Evolutionary conservation across 35 echinoderm and acorn worm species (phyloP).

Genomic region (Holothuria glaberrima): DNA sequence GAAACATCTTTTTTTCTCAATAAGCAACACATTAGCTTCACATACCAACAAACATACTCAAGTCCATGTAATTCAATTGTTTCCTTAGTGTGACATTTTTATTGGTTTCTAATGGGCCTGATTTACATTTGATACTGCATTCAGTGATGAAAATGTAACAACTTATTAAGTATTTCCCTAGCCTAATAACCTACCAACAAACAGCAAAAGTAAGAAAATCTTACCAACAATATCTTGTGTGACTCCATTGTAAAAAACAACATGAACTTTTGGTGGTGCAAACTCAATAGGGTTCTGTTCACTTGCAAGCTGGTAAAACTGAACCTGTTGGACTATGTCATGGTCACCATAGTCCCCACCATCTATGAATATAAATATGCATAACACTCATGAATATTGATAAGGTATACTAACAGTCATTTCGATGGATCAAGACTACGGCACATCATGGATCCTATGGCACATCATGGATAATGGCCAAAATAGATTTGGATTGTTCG

Average conservation of each 20-base stretch:
- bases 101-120: too few relatives aligned
- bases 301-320: slow-evolving; percentile 66
- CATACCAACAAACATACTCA: too few relatives aligned
- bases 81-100: too few relatives aligned
- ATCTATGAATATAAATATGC: slow-evolving; percentile 27
- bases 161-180: background rate
- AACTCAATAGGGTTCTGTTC: slow-evolving; percentile 74
- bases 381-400: too few relatives aligned
- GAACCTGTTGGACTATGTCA: slow-evolving; percentile 87
- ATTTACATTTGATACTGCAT: background rate
- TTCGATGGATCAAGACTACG: too few relatives aligned
- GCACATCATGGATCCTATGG: too few relatives aligned
- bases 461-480: too few relatives aligned
- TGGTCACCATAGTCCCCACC: slow-evolving; percentile 96
- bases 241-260: slow-evolving; percentile 81
- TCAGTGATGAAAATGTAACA: background rate
- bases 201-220: background rate
- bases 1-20: too few relatives aligned
- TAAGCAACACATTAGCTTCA: too few relatives aligned
- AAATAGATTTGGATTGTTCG: too few relatives aligned
- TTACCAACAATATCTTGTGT: slow-evolving; percentile 77
- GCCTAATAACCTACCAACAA: background rate
- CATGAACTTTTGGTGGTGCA: slow-evolving; percentile 70
- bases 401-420: too few relatives aligned
- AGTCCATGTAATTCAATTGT: too few relatives aligned